Base-by-base conservation (phyloP, 2,888 invertebrate species). In the Scaptomyza polygonia region DNA sequence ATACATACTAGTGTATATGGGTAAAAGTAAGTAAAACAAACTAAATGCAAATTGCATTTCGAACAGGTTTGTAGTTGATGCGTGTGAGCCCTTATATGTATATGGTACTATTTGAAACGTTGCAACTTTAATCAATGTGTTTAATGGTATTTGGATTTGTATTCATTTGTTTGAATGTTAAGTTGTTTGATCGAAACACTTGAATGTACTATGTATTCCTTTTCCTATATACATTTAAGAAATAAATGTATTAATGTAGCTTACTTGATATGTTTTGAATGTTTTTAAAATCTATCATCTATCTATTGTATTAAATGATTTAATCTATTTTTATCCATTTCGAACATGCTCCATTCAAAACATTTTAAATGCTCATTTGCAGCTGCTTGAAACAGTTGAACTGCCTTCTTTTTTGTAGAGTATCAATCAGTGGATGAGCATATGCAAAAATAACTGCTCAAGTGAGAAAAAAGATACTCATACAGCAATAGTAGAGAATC, bases 391-490 rank as follows among this genome's bases (percentile, higher is more conserved):
- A 8, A 21, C 9, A 14, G 30, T 14, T 56, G 11, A 16, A 7
- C 18, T n/a, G 2, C 11, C 36, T 8, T 3, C 2, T 44, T 8
- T 14, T 51, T 11, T 4, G 18, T 34, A 29, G n/a, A 32, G 49
- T 45, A 56, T 53, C 52, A 52, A 67, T 72, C 58, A 54, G 62
- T 55, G 48, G 78, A 66, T 53, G 81, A 67, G 67, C 82, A 83
- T 86, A 83, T 83, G 88, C 88, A 88, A 88, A 83, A 85, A 47
- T 59, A 54, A 34, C 62, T 39, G 44, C 16, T 9, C 30, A 30
- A 30, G 0, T 44, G 18, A 6, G 6, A 3, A 2, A 3, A 21
- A 21, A 21, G 21, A 21, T 21, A 21, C 21, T 16, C 8, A 0
- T 16, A 57, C 65, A 32, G 8, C 42, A 47, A 52, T 49, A 54